phyloP scores from a whole-genome alignment of 2,113 vertebrate species.

The Erythrolamprus reginae region DNA sequence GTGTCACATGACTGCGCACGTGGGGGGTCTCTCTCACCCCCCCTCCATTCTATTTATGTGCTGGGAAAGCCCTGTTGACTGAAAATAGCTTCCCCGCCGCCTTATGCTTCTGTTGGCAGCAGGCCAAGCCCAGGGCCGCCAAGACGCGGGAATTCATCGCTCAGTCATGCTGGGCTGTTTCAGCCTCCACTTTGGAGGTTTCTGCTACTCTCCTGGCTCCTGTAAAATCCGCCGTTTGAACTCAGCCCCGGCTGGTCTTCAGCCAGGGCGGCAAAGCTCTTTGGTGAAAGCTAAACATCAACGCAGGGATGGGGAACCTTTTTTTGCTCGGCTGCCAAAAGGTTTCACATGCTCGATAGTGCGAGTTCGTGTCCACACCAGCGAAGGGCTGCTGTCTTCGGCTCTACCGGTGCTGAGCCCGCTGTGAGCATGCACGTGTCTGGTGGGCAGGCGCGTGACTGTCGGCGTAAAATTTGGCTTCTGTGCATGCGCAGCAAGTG shows the following conservation, averaged over 20 bases:
- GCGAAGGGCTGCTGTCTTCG: no score
- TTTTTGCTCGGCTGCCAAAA: no score
- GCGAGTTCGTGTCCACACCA: no score
- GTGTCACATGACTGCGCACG: slow-evolving; percentile 40
- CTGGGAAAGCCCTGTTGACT: slow-evolving; percentile 39
- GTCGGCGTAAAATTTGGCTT: no score
- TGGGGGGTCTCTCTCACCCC: background rate
- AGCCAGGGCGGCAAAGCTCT: background rate
- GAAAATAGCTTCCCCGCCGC: slow-evolving; percentile 54
- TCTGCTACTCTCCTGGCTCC: slow-evolving; percentile 33
- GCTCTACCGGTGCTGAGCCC: no score
- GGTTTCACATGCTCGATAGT: no score
- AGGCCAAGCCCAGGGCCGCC: slow-evolving; percentile 45
- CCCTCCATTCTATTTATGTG: slow-evolving; percentile 42
- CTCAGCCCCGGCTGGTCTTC: background rate
- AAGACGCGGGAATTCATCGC: slow-evolving; percentile 46
- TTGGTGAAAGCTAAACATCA: no score
- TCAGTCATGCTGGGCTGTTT: rapidly evolving
- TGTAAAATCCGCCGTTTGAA: rapidly evolving
- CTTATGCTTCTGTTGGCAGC: slow-evolving; percentile 43
- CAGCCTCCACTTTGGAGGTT: slow-evolving; percentile 18
- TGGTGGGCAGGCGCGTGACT: no score
- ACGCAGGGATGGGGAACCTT: no score
- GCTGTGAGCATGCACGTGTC: no score
- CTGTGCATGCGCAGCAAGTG: no score